These are phyloP conservation scores for Epizoanthus ramosus DNA, from an alignment of 92 coral and sea anemone genomes.

Conservation along the genomic window DNA sequence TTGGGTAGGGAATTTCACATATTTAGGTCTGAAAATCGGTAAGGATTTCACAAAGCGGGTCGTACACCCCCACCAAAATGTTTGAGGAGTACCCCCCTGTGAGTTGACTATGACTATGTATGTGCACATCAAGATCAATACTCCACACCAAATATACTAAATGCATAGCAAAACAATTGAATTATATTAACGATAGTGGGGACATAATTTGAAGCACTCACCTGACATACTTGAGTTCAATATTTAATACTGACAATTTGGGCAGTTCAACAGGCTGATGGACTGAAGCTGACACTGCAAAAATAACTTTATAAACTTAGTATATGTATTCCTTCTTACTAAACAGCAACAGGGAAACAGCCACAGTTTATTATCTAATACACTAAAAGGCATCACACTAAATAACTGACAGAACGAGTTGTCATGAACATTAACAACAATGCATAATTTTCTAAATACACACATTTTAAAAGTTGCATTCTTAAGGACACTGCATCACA, in stretches of 20 bases:
- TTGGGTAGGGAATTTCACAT: too few species aligned
- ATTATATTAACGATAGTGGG: neutral
- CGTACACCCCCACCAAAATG: too few species aligned
- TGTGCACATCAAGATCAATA: too few species aligned
- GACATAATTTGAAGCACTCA: neutral
- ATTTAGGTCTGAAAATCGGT: too few species aligned
- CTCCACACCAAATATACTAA: too few species aligned
- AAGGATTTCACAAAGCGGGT: too few species aligned
- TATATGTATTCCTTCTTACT: neutral
- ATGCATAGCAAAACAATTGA: too few species aligned
- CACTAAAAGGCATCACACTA: too few species aligned
- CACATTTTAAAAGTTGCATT: too few species aligned
- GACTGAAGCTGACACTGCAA: slow-evolving; percentile 21
- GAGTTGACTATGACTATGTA: too few species aligned
- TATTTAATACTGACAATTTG: slow-evolving; percentile 68
- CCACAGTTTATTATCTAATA: neutral
- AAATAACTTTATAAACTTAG: neutral
- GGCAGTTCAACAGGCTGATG: slow-evolving; percentile 62
- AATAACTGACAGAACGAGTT: too few species aligned
- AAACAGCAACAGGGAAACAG: neutral
- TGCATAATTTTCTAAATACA: neutral
- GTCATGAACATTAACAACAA: neutral
- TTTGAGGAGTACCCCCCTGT: too few species aligned
- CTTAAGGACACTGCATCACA: neutral
- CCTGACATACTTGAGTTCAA: slow-evolving; percentile 70